These are phyloP conservation scores for Cacajao melanocephalus DNA, from an alignment of 2,797 vertebrate genomes.

Conservation along the genomic window DNA sequence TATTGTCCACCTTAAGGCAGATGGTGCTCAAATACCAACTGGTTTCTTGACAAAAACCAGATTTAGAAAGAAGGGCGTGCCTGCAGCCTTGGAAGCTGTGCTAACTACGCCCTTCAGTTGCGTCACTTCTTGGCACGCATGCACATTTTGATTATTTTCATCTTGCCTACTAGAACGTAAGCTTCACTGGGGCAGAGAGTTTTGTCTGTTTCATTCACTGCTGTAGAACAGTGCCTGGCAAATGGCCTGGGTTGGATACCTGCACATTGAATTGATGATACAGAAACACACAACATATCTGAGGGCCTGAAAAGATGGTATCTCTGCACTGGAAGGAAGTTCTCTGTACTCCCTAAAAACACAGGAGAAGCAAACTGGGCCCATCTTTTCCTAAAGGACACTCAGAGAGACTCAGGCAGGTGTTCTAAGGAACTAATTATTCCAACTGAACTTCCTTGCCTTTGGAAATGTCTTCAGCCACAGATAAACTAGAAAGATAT, in stretches of 20 bases:
- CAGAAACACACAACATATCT: not conserved
- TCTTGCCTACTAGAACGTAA: too few relatives aligned
- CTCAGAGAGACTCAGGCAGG: not conserved
- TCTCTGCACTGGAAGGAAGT: not conserved
- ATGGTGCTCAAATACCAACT: not conserved
- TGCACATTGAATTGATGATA: too few relatives aligned
- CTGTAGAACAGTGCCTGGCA: not conserved
- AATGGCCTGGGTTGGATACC: accelerated
- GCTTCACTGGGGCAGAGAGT: not conserved
- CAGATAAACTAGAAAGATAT: not conserved
- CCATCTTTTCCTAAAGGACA: not conserved
- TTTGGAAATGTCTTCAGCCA: not conserved
- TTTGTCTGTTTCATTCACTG: not conserved
- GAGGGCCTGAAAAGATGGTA: too few relatives aligned
- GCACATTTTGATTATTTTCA: too few relatives aligned
- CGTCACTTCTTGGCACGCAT: not conserved
- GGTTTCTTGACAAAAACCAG: not conserved
- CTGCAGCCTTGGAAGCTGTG: not conserved
- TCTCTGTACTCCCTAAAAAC: not conserved
- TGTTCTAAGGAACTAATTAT: not conserved
- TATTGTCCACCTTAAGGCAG: not conserved
- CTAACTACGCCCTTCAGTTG: accelerated
- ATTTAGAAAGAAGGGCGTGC: not conserved
- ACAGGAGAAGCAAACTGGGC: not conserved
- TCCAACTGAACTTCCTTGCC: not conserved